Base-by-base conservation (phyloP, 2,888 invertebrate species). In the Tetrapedia diversipes region DNA sequence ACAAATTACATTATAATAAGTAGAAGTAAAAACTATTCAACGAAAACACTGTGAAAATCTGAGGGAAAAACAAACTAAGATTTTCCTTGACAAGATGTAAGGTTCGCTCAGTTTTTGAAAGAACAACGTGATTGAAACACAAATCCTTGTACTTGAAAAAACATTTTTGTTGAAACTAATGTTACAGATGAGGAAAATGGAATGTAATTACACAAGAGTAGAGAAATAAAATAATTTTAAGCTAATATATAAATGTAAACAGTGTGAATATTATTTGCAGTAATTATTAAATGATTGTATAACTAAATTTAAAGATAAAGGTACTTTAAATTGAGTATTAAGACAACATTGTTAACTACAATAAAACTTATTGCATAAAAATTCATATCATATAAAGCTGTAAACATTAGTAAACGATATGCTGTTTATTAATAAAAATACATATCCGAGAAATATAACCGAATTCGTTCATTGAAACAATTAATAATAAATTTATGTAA, bases 71-170 rank as follows among this genome's bases (percentile, higher is more conserved):
- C 14, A 3, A 27, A 6, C 11, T 1, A 56, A 65, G 34, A 34
- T 56, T 63, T 56, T 29, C 34, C 14, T 27, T 11, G 10, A 19
- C 24, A 11, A 65, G 32, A 34, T 27, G 34, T 65, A 56, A 65
- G 34, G 14, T 56, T 56, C 4, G n/a, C 10, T 0, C 41, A 68
- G 24, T 29, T 41, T 19, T 3, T 6, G 19, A 14, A 45, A 43
- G 43, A 65, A 56, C 4, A 53, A 32, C 19, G 1, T 7, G 14
- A 32, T 11, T 32, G 24, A 37, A 56, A 24, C 16, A 39, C 16
- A 11, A n/a, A n/a, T 16, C 4, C 8, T 24, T 16, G 1, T 39
- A 56, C 2, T 39, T 56, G 14, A 56, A 56, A 39, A 4, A 24
- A n/a, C 22, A 19, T 56, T 24, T 24, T 56, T 10, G 4, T 1